phyloP scores from a whole-genome alignment of 2,888 invertebrate species.

The Cyaniris semiargus region DNA sequence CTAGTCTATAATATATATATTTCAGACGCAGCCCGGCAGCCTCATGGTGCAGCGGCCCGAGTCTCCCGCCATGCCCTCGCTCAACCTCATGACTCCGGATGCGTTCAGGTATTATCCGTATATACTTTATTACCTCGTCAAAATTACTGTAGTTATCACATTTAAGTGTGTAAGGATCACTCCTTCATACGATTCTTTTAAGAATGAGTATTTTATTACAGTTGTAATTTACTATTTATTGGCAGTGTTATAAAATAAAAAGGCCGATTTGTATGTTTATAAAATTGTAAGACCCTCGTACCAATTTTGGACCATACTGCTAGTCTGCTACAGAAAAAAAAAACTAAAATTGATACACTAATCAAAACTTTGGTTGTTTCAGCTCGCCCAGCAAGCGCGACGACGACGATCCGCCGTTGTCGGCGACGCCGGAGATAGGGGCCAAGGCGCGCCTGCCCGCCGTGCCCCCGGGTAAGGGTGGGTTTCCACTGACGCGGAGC shows the following conservation, averaged over 20 bases:
- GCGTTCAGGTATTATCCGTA: constrained; percentile 82
- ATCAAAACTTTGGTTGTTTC: not conserved
- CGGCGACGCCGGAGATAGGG: constrained; percentile 62
- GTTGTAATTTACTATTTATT: no score
- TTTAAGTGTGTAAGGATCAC: no score
- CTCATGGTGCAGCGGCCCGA: constrained; percentile 62
- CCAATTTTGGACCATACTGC: not conserved
- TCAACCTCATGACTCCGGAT: constrained; percentile 93
- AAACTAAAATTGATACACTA: not conserved
- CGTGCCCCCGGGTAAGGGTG: constrained; percentile 34
- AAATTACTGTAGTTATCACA: no score
- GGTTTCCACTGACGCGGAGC: no score
- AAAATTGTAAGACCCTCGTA: no score
- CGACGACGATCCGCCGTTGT: constrained; percentile 68
- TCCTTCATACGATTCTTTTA: no score
- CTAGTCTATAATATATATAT: no score
- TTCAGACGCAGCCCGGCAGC: constrained; percentile 64
- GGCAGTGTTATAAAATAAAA: no score
- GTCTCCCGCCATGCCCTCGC: constrained; percentile 63
- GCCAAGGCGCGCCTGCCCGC: constrained; percentile 50
- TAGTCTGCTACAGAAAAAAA: not conserved
- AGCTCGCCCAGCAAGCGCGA: constrained; percentile 75
- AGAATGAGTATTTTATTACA: no score
- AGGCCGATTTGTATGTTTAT: no score
- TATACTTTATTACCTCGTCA: no score